Conservation (phyloP, 2,888 invertebrate genomes). For the Aquatica leii region DNA sequence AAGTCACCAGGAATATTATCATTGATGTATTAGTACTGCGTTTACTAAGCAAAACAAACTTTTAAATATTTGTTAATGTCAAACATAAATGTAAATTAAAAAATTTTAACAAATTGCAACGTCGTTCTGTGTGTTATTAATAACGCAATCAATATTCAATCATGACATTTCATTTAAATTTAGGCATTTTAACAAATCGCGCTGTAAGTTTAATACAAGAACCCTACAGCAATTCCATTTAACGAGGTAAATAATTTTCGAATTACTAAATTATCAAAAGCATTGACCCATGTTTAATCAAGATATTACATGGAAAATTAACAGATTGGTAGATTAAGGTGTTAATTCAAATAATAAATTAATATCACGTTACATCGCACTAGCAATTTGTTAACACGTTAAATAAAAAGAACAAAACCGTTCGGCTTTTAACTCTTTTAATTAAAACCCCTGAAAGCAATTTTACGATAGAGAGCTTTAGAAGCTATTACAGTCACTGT, state of each 20-base stretch:
- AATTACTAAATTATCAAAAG: slow-evolving; percentile 10
- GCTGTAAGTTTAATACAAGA: not conserved
- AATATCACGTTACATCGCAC: slow-evolving; percentile 4
- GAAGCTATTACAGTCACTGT: not conserved
- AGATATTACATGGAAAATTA: slow-evolving; percentile 12
- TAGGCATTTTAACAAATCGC: slow-evolving; percentile 2
- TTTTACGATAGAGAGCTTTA: not conserved
- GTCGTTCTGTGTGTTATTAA: no score
- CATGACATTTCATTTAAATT: slow-evolving; percentile 8
- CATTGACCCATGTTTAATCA: slow-evolving; percentile 11
- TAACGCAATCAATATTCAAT: not conserved
- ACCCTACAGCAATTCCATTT: slow-evolving; percentile 8
- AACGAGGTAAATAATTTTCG: slow-evolving; percentile 9
- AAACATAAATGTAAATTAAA: no score
- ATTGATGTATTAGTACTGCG: no score
- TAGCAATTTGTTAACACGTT: not conserved
- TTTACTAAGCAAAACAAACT: no score
- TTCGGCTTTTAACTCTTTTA: not conserved
- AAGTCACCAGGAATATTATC: no score
- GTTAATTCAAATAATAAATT: slow-evolving; percentile 9
- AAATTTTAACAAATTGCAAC: no score
- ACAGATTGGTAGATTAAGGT: not conserved
- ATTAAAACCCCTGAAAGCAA: not conserved
- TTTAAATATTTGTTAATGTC: no score
- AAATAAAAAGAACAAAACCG: slow-evolving; percentile 1